A percentile compares a stretch with the other conserved stretches of the same genome.
Evolutionary conservation across 92 coral and sea anemone species (phyloP).

Genomic region (Bergia puertoricense): DNA sequence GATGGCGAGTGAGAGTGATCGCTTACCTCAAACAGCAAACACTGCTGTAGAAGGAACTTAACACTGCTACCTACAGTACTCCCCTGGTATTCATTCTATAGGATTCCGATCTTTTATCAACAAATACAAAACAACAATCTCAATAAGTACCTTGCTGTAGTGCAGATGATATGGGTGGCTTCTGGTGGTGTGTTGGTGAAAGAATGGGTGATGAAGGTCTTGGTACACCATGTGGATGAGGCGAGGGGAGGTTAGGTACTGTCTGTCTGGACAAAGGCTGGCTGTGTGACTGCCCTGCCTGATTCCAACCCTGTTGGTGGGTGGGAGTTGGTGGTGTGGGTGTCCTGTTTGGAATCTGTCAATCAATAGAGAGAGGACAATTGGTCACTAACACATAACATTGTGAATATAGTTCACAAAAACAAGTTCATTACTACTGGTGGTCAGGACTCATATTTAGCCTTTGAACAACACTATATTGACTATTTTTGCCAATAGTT

Average conservation of each 20-base stretch:
- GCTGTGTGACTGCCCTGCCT: slow-evolving; percentile 46
- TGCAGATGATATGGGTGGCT: slow-evolving; percentile 12
- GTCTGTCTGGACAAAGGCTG: slow-evolving; percentile 25
- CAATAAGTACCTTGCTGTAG: slow-evolving; percentile 22
- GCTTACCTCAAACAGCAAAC: no score
- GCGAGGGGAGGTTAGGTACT: slow-evolving; percentile 9
- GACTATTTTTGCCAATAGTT: no score
- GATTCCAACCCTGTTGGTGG: slow-evolving; percentile 69
- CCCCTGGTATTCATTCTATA: neutral
- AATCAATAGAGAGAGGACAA: neutral
- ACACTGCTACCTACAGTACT: neutral
- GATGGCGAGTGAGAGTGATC: no score
- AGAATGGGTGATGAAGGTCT: slow-evolving; percentile 26
- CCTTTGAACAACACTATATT: no score
- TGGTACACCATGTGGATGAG: slow-evolving; percentile 22
- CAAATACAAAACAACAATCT: neutral
- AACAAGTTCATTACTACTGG: neutral
- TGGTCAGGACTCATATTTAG: no score
- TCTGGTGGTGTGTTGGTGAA: slow-evolving; percentile 16
- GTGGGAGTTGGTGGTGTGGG: slow-evolving; percentile 79
- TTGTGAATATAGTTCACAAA: neutral
- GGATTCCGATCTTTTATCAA: neutral
- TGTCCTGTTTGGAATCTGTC: slow-evolving; percentile 57
- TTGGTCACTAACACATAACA: neutral
- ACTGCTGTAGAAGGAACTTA: no score